Conservation (phyloP, 2,113 vertebrate genomes). For the Oxygymnocypris stewartii region DNA sequence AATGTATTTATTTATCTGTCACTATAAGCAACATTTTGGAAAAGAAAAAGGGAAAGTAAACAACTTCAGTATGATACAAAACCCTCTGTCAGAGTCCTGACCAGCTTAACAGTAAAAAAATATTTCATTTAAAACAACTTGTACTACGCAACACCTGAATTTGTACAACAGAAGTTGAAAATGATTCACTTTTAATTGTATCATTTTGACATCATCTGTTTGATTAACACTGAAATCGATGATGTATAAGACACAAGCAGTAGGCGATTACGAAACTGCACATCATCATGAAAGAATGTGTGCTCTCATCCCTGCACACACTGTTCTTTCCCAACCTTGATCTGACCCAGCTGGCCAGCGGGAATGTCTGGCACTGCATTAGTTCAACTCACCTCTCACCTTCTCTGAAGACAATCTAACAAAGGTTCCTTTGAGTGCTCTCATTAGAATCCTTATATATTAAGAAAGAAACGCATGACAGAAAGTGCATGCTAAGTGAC, state of each 20-base stretch:
- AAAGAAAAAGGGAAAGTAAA: background rate
- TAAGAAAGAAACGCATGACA: background rate
- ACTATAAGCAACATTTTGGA: background rate
- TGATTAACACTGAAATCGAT: background rate
- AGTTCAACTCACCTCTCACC: conserved; percentile 1
- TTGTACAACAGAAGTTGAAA: background rate
- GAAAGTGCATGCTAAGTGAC: background rate
- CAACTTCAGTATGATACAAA: background rate
- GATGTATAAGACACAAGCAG: background rate
- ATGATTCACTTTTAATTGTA: background rate
- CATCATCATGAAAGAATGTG: conserved; percentile 19
- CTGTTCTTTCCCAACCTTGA: conserved; percentile 13
- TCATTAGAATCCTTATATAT: background rate
- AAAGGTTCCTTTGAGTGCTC: background rate
- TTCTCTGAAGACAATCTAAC: background rate
- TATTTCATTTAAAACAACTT: background rate
- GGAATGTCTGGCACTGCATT: background rate
- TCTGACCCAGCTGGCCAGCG: background rate
- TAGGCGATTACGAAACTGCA: background rate
- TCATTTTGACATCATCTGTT: background rate
- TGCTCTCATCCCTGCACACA: background rate
- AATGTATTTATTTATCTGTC: background rate
- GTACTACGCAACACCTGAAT: background rate
- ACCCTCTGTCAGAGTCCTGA: background rate
- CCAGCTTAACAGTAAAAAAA: background rate